These are phyloP conservation scores for Microctenopoma stevenorrisi DNA, from an alignment of 2,797 vertebrate genomes.

Conservation along the genomic window DNA sequence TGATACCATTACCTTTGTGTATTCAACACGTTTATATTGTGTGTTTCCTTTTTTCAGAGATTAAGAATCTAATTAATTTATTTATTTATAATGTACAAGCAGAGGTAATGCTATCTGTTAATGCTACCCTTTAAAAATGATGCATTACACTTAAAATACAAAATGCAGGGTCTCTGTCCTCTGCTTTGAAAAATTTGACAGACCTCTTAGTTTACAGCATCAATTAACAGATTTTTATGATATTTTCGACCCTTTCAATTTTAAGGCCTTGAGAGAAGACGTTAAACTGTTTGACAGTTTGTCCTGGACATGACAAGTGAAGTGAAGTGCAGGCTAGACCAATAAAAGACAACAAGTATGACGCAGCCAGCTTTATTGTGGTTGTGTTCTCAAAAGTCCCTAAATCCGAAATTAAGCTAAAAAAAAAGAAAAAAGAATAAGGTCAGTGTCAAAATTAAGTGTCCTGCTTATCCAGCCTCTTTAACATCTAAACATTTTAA, in stretches of 20 bases:
- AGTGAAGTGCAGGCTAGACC: conserved; percentile 36
- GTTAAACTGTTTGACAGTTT: conserved; percentile 37
- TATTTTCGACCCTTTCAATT: conserved; percentile 19
- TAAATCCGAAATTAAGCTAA: conserved; percentile 19
- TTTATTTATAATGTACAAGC: too few species aligned
- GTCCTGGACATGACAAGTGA: conserved; percentile 31
- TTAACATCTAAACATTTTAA: conserved; percentile 32
- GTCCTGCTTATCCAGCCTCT: conserved; percentile 28
- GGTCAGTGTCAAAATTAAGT: conserved; percentile 41
- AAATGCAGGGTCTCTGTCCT: neutral
- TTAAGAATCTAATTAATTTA: too few species aligned
- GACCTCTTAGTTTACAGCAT: conserved; percentile 3
- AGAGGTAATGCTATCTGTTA: too few species aligned
- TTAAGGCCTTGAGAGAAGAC: conserved; percentile 26
- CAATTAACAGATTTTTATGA: conserved; percentile 36
- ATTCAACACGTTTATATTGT: too few species aligned
- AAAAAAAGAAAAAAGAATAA: conserved; percentile 29
- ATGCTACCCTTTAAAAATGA: neutral
- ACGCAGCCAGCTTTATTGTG: conserved; percentile 43
- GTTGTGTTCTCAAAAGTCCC: conserved; percentile 34
- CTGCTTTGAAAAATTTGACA: conserved; percentile 16
- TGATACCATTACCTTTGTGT: too few species aligned
- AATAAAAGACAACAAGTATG: conserved; percentile 53
- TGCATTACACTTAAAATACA: neutral
- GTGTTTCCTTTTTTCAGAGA: too few species aligned